Conservation (phyloP, 2,113 vertebrate species). For the Poicephalus meyeri region DNA sequence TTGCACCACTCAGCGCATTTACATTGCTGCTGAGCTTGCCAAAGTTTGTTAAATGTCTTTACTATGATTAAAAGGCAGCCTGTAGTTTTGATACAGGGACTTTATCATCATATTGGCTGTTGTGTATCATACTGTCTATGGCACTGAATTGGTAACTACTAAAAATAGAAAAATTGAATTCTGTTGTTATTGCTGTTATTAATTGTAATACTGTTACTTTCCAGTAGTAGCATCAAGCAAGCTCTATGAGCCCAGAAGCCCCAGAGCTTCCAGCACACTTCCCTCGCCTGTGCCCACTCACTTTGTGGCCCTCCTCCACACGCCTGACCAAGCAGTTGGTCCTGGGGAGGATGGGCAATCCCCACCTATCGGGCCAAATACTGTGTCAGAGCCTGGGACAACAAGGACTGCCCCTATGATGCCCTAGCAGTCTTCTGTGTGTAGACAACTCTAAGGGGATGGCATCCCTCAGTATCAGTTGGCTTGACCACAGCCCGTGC, state of each 20-base stretch:
- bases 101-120: background rate
- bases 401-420: background rate
- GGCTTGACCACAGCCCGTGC: background rate
- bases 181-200: background rate
- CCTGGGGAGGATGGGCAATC: background rate
- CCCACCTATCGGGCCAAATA: background rate
- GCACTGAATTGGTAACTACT: background rate
- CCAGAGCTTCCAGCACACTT: background rate
- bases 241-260: background rate
- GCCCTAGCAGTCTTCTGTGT: background rate
- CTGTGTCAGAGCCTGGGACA: background rate
- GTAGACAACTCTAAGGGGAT: background rate
- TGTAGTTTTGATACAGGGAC: background rate
- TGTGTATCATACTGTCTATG: background rate
- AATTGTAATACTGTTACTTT: background rate
- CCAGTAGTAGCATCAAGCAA: background rate
- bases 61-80: background rate
- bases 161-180: background rate
- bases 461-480: rapidly evolving
- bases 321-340: background rate
- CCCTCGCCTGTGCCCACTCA: rapidly evolving
- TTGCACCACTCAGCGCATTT: constrained; percentile 10
- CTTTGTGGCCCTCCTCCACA: background rate
- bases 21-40: background rate
- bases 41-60: background rate